These are phyloP conservation scores for Ctenomys sociabilis DNA, from an alignment of 2,113 vertebrate species.

Conservation along the genomic window DNA sequence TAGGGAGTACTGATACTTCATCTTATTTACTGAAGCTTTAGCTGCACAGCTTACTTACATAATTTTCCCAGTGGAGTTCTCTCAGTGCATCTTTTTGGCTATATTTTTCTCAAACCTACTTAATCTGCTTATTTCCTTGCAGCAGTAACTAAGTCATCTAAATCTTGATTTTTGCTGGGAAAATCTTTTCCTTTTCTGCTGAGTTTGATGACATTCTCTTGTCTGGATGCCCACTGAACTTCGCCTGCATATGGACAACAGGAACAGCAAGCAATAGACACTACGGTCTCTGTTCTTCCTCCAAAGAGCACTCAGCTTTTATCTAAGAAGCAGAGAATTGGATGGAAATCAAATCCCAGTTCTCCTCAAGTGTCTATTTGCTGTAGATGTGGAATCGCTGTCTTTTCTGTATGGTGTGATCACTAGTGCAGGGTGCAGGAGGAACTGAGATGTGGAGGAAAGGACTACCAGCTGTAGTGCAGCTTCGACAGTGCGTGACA, in stretches of 20 bases:
- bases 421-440: background rate
- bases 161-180: background rate
- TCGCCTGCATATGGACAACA: background rate
- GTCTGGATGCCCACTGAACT: background rate
- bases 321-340: background rate
- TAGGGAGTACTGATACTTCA: background rate
- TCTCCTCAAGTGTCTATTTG: fast-evolving
- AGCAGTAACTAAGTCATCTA: background rate
- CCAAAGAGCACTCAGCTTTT: background rate
- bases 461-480: fast-evolving
- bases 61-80: background rate
- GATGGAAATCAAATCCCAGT: background rate
- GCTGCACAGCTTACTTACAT: background rate
- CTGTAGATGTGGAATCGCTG: background rate
- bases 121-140: background rate
- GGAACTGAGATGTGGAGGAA: background rate
- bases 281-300: background rate
- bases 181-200: background rate
- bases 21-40: background rate
- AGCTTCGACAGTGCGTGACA: fast-evolving
- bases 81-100: background rate
- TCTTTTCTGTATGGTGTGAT: background rate
- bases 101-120: background rate
- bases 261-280: background rate
- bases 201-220: background rate